Evolutionary conservation across 2,888 invertebrate species (phyloP).

Genomic region (Homarus gammarus): DNA sequence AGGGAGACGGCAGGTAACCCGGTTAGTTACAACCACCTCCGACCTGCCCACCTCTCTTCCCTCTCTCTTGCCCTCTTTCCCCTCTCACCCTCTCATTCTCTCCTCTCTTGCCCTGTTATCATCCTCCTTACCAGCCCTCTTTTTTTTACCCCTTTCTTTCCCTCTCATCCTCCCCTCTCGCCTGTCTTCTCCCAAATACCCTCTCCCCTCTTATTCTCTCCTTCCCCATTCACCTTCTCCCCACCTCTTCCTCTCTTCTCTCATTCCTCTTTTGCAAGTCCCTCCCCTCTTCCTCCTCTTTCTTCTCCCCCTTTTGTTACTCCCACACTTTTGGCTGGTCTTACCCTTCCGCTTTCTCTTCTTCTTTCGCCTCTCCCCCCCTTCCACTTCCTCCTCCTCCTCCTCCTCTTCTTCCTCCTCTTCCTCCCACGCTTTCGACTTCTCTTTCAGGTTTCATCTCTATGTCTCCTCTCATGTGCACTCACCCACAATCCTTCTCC

Average conservation of each 20-base stretch:
- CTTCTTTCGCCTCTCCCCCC: not conserved
- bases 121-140: not conserved
- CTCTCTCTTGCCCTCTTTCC: no score
- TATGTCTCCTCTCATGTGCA: no score
- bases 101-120: not conserved
- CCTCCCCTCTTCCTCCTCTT: conserved; percentile 10
- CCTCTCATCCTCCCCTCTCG: not conserved
- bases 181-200: not conserved
- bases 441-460: no score
- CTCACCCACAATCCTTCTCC: no score
- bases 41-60: not conserved
- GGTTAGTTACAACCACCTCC: not conserved
- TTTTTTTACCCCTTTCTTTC: not conserved
- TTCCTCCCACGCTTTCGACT: conserved; percentile 15
- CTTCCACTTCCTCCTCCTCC: not conserved
- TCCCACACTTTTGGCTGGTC: not conserved
- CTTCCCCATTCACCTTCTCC: not conserved
- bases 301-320: not conserved
- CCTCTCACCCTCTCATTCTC: not conserved
- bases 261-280: not conserved
- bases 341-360: no score
- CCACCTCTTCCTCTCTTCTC: not conserved
- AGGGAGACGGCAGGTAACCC: conserved; percentile 11
- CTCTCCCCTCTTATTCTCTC: not conserved
- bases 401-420: not conserved